A percentile compares a stretch with the other conserved stretches of the same genome.
Evolutionary conservation across 2,113 vertebrate genomes (phyloP).

Genomic region (Oreochromis spilurus): DNA sequence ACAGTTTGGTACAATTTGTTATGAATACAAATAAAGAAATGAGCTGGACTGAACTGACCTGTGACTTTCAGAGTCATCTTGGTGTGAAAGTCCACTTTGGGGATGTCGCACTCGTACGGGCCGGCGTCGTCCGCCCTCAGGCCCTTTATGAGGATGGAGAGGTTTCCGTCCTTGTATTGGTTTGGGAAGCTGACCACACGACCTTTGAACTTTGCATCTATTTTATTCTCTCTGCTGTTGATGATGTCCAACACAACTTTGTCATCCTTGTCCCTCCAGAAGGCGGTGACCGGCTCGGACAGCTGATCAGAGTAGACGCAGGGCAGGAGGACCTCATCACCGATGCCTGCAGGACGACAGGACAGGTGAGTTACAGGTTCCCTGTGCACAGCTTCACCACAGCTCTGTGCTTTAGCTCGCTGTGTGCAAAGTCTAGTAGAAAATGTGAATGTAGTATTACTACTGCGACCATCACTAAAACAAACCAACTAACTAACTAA

Average conservation of each 20-base stretch:
- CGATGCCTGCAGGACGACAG: neutral
- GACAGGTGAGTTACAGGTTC: neutral
- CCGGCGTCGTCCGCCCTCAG: neutral
- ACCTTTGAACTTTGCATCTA: neutral
- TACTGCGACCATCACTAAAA: too few relatives aligned
- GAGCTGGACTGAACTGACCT: neutral
- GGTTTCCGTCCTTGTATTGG: too few relatives aligned
- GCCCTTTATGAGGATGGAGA: neutral
- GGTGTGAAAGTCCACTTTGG: neutral
- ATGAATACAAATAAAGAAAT: neutral
- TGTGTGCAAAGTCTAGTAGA: too few relatives aligned
- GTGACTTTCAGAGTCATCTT: neutral
- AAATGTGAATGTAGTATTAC: too few relatives aligned
- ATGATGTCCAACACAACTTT: neutral
- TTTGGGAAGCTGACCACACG: neutral
- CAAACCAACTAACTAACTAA: too few relatives aligned
- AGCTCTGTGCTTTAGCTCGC: neutral
- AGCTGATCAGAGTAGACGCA: neutral
- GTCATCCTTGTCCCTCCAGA: neutral
- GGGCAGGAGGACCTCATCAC: neutral
- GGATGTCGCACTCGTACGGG: neutral
- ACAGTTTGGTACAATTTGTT: neutral
- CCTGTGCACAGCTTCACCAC: neutral
- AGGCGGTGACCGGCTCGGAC: neutral
- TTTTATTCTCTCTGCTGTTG: accelerated